These are phyloP conservation scores for Capra hircus DNA, from an alignment of 2,113 vertebrate species.

Conservation along the genomic window DNA sequence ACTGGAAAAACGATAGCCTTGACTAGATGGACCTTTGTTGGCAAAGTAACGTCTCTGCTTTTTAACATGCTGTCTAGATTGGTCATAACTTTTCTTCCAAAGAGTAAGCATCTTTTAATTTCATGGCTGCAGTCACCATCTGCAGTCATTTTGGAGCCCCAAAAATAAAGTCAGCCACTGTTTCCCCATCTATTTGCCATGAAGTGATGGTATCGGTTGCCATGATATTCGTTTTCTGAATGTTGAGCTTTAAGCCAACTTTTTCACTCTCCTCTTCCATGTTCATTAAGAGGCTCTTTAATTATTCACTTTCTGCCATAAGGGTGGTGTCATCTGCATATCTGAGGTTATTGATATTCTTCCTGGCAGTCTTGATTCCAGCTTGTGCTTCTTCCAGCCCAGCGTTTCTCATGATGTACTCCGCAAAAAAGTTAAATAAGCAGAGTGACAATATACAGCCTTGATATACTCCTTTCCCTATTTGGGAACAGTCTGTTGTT, in stretches of 20 bases:
- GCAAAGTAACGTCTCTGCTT: background rate
- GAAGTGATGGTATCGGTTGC: background rate
- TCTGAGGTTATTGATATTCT: background rate
- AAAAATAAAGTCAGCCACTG: background rate
- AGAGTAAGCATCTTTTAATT: background rate
- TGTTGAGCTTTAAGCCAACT: background rate
- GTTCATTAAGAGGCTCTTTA: background rate
- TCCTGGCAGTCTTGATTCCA: background rate
- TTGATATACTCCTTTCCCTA: background rate
- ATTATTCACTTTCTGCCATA: background rate
- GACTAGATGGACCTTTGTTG: background rate
- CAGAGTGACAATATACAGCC: background rate
- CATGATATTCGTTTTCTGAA: background rate
- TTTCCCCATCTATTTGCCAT: background rate
- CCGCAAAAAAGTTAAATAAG: background rate
- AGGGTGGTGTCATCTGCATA: background rate
- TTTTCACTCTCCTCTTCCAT: background rate
- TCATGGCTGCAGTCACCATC: background rate
- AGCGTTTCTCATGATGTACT: background rate
- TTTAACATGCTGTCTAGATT: background rate
- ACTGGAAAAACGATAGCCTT: background rate
- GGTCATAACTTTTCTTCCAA: background rate
- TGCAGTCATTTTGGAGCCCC: background rate
- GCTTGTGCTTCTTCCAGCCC: background rate
- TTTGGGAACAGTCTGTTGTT: background rate